Base-by-base conservation (phyloP, 2,113 vertebrate species). In the Rhea americana region DNA sequence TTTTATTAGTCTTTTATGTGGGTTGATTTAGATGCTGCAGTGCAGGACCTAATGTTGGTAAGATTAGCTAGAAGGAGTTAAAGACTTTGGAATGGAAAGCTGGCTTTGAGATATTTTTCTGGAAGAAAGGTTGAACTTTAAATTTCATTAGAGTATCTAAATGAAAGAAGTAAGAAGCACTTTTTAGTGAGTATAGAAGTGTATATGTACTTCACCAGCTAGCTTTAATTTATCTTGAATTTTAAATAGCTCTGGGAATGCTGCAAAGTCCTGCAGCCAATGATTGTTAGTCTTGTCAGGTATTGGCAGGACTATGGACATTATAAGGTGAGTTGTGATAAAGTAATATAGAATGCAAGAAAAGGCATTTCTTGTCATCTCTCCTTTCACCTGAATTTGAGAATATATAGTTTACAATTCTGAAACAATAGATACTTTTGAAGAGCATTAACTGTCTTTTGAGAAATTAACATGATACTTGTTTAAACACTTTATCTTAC, bases 181-280 rank as follows among this genome's bases (percentile, higher is more conserved):
- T 93, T 96, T 87, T 51, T 79, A 32, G 55, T 75, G 72, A 55
- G 65, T 87, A 24, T 88, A 77, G 68, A 89, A 85, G 79, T 21
- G 37, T 79, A 65, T n/a, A 67, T 77, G 51, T 11, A 67, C 30
- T 63, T 56, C 53, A 61, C 59, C 28, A 80, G 8, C 28, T 93
- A 96, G 51, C 17, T 47, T 85, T 96, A 85, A 76, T 94, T 94
- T 91, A 61, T 91, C 83, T 85, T 90, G 87, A 93, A 96, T 97
- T 97, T 95, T 95, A 92, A 96, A 48, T 80, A 91, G 83, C 18
- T 85, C 74, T 90, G 71, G 72, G 41, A 93, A 82, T 82, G 20
- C 75, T 82, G 47, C 70, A 41, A 78, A 62, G 47, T 81, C 45
- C 70, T 92, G 41, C 62, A 87, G 74, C 20, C 37, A 47, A 14